Evolutionary conservation across 2,113 vertebrate genomes (phyloP).

Genomic region (Cochlearius cochlearius): DNA sequence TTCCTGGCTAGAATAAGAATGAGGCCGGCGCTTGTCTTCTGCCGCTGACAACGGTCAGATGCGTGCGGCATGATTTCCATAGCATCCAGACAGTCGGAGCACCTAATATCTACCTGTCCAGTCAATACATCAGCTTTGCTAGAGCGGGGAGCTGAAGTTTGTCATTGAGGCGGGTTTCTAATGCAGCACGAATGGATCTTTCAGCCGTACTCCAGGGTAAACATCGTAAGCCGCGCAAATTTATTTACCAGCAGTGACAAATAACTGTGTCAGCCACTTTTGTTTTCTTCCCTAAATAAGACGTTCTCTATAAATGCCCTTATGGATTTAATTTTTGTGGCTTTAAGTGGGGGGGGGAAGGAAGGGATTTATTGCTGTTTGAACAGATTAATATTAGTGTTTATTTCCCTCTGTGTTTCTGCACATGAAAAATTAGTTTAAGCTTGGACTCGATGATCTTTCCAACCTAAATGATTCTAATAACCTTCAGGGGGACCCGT

Average conservation of each 20-base stretch:
- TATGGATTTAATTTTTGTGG: slow-evolving; percentile 50
- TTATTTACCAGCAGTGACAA: slow-evolving; percentile 62
- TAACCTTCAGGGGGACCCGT: background rate
- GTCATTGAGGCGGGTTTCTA: slow-evolving; percentile 61
- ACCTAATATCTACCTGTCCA: slow-evolving; percentile 74
- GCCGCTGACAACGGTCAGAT: slow-evolving; percentile 67
- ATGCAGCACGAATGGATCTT: slow-evolving; percentile 54
- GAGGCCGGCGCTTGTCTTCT: slow-evolving; percentile 58
- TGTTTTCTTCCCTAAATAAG: slow-evolving; percentile 46
- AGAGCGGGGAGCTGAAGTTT: slow-evolving; percentile 51
- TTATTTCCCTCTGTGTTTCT: background rate
- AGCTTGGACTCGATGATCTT: background rate
- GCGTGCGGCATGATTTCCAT: slow-evolving; percentile 69
- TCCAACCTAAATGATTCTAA: background rate
- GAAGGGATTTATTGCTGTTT: background rate
- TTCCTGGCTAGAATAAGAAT: slow-evolving; percentile 75
- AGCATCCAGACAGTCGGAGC: slow-evolving; percentile 74
- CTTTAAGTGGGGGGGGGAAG: background rate
- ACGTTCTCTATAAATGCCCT: slow-evolving; percentile 2
- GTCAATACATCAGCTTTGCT: slow-evolving; percentile 74
- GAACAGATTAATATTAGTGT: background rate
- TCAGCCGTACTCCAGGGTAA: slow-evolving; percentile 43
- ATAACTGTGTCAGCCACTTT: slow-evolving; percentile 56
- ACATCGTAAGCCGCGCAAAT: slow-evolving; percentile 49
- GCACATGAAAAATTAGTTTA: background rate